phyloP scores from a whole-genome alignment of 2,113 vertebrate genomes.

The Stictonetta naevosa region DNA sequence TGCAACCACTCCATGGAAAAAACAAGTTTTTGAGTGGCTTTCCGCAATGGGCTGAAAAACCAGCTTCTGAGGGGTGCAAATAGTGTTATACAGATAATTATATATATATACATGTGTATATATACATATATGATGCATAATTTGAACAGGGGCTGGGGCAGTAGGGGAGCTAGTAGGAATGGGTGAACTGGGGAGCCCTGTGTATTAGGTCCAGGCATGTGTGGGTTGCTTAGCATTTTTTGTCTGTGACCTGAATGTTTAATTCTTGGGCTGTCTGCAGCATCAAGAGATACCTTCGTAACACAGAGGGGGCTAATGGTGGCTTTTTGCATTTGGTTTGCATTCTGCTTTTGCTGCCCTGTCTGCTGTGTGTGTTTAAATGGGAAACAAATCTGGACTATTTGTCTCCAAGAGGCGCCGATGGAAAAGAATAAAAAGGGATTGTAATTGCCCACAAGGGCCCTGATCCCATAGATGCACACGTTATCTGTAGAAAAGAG shows the following conservation, averaged over 20 bases:
- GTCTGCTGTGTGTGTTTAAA: neutral
- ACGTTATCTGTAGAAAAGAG: neutral
- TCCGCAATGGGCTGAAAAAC: neutral
- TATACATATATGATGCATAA: neutral
- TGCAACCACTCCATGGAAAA: too few relatives aligned
- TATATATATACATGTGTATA: too few relatives aligned
- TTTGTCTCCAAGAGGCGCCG: neutral
- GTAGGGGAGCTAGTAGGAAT: too few relatives aligned
- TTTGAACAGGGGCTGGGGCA: neutral
- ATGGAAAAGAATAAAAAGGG: neutral
- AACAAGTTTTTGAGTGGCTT: too few relatives aligned
- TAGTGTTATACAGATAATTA: too few relatives aligned
- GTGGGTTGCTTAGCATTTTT: neutral
- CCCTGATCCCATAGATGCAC: neutral
- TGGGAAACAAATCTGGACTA: neutral
- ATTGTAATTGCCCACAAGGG: neutral
- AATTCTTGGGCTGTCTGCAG: neutral
- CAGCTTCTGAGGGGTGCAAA: neutral
- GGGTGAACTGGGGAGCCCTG: too few relatives aligned
- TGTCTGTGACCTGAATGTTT: neutral
- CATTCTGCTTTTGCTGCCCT: neutral
- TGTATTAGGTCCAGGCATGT: neutral
- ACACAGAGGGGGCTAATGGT: neutral
- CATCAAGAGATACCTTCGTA: neutral
- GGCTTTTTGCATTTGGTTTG: neutral